Conservation (phyloP, 1,140 invertebrate genomes). For the Zaprionus inermis region DNA sequence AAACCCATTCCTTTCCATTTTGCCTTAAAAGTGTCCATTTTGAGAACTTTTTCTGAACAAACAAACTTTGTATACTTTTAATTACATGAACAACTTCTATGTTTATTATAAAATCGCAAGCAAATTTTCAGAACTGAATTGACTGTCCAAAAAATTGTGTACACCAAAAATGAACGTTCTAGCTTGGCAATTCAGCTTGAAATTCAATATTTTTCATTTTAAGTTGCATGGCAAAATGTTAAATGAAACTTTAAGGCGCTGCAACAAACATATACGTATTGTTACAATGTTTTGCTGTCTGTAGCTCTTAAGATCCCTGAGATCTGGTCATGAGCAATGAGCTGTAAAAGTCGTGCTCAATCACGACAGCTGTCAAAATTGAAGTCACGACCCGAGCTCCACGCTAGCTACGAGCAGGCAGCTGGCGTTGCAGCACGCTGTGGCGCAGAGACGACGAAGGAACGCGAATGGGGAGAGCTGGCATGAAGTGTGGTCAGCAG, state of each 20-base stretch:
- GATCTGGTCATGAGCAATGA: not conserved
- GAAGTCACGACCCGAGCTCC: constrained; percentile 8
- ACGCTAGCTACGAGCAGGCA: constrained; percentile 5
- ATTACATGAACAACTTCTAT: not conserved
- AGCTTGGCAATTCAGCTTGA: not conserved
- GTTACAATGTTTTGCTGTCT: not conserved
- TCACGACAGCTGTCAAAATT: not conserved
- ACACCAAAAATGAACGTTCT: not conserved
- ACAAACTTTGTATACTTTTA: too few relatives aligned
- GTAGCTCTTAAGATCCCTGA: not conserved
- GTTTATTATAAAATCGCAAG: not conserved
- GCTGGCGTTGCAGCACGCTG: not conserved
- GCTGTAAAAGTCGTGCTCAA: not conserved
- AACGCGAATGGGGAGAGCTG: too few relatives aligned
- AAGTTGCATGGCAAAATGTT: not conserved
- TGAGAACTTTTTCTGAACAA: too few relatives aligned
- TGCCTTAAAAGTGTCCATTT: too few relatives aligned
- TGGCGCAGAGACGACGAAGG: not conserved
- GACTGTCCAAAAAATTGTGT: not conserved
- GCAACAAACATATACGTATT: not conserved
- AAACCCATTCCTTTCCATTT: too few relatives aligned
- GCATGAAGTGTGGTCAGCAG: not conserved
- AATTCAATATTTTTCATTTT: not conserved
- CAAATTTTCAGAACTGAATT: not conserved
- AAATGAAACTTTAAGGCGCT: not conserved